Evolutionary conservation across 2,888 invertebrate genomes (phyloP).

Genomic region (Rapana venosa): DNA sequence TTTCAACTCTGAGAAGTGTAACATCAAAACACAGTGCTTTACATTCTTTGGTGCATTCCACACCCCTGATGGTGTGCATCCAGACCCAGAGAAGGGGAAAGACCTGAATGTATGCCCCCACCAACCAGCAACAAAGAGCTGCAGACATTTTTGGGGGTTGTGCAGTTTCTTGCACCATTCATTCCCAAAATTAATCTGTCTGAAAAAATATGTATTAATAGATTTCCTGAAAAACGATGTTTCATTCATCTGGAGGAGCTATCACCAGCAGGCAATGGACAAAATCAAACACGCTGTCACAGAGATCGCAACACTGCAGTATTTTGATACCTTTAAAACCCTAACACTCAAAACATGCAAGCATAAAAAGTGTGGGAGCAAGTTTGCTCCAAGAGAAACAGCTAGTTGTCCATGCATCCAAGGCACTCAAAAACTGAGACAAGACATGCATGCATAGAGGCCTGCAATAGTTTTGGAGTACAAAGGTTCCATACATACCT

Average conservation of each 20-base stretch:
- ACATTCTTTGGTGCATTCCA: constrained; percentile 23
- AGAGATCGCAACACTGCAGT: constrained; percentile 25
- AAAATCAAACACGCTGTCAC: constrained; percentile 38
- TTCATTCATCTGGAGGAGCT: constrained; percentile 41
- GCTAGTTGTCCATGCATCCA: constrained; percentile 60
- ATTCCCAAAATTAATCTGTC: constrained; percentile 45
- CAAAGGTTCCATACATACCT: constrained; percentile 61
- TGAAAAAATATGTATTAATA: constrained; percentile 17
- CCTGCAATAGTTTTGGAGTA: too few relatives aligned
- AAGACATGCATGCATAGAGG: constrained; percentile 48
- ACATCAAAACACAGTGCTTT: constrained; percentile 20
- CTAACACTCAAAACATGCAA: constrained; percentile 55
- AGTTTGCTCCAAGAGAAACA: constrained; percentile 54
- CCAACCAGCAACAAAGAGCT: constrained; percentile 46
- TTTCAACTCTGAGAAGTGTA: constrained; percentile 49
- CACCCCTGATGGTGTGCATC: not conserved
- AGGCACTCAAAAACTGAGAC: constrained; percentile 51
- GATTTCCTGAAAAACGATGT: constrained; percentile 49
- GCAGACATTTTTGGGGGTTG: constrained; percentile 46
- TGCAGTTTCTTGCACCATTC: constrained; percentile 47
- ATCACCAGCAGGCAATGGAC: constrained; percentile 41
- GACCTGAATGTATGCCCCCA: constrained; percentile 47
- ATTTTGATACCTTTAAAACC: constrained; percentile 41
- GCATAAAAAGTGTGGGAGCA: constrained; percentile 56
- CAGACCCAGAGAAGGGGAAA: constrained; percentile 40